Evolutionary conservation across 2,888 invertebrate genomes (phyloP).

Genomic region (Furcula furcula): DNA sequence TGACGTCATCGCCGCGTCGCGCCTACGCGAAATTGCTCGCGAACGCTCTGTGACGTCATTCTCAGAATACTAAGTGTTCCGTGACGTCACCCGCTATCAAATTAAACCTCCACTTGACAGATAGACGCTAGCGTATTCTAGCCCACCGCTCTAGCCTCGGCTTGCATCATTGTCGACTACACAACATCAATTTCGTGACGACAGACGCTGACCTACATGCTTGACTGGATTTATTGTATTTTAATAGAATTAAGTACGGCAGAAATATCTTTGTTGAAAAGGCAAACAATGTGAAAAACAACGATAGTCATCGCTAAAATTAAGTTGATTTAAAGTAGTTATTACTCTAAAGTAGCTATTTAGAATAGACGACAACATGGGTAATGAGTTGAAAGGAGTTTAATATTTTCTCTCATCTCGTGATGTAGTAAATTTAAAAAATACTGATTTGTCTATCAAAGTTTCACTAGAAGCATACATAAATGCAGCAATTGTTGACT

Average conservation of each 20-base stretch:
- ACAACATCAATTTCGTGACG: conserved; percentile 54
- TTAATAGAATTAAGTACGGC: conserved; percentile 16
- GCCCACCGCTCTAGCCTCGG: conserved; percentile 17
- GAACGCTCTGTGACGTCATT: conserved; percentile 63
- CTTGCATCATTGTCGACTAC: conserved; percentile 51
- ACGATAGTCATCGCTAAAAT: no score
- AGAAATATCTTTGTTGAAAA: conserved; percentile 7
- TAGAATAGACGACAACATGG: no score
- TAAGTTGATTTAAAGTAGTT: no score
- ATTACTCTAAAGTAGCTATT: no score
- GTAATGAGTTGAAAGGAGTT: no score
- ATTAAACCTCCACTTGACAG: conserved; percentile 32
- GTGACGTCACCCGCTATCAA: conserved; percentile 57
- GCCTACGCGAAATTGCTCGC: conserved; percentile 58
- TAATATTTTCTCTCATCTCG: no score
- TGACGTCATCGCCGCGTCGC: conserved; percentile 71
- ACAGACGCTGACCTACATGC: conserved; percentile 50
- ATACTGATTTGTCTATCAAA: no score
- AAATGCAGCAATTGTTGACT: conserved; percentile 35
- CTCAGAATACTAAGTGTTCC: conserved; percentile 45
- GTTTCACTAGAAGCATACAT: no score
- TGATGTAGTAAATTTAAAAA: no score
- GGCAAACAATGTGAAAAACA: no score
- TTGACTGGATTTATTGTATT: conserved; percentile 42
- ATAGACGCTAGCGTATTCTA: conserved; percentile 35